phyloP scores from a whole-genome alignment of 2,888 invertebrate genomes.

The Autographa gamma region DNA sequence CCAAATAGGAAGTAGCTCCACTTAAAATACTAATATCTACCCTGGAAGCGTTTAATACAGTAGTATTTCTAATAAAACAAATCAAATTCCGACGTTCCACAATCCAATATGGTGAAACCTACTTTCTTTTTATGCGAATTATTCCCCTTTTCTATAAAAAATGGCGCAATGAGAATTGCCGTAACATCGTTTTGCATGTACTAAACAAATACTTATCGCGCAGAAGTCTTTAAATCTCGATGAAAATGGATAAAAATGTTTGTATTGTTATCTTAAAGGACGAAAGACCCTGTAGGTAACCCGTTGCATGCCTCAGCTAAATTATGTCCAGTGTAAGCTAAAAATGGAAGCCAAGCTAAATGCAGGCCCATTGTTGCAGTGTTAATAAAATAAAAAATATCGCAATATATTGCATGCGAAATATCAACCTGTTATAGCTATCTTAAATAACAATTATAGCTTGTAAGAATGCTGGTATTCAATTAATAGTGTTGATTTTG shows the following conservation, averaged over 20 bases:
- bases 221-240: not conserved
- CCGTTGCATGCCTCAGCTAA: not conserved
- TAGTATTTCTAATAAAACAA: no score
- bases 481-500: not conserved
- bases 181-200: not conserved
- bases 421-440: constrained; percentile 4
- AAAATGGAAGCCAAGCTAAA: constrained; percentile 4
- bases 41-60: no score
- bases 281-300: not conserved
- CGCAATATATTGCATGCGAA: not conserved
- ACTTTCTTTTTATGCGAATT: no score
- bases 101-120: no score
- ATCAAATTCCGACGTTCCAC: no score
- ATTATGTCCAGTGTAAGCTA: constrained; percentile 6
- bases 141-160: no score
- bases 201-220: not conserved
- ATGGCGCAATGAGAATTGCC: not conserved
- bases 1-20: no score
- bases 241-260: constrained; percentile 2
- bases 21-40: no score
- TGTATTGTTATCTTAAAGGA: constrained; percentile 6
- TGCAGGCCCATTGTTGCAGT: not conserved
- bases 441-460: constrained; percentile 4
- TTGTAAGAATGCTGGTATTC: not conserved
- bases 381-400: constrained; percentile 2